Base-by-base conservation (phyloP, 2,888 invertebrate genomes). In the Tinea trinotella region DNA sequence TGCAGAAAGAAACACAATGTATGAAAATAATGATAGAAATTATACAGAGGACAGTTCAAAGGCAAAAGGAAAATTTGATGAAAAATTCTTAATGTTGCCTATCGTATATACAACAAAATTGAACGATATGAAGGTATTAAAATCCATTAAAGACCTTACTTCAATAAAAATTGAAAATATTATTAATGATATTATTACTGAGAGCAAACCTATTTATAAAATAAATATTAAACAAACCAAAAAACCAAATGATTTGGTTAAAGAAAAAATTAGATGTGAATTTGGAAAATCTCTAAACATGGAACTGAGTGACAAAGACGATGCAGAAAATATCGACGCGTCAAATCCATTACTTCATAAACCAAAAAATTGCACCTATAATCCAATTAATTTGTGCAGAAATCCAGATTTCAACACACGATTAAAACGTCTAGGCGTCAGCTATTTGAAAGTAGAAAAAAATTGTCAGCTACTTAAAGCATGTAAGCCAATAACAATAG, bases 381-480 rank as follows among this genome's bases (percentile, higher is more conserved):
- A 76, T 59, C 74, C 77, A 0, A 74, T 80, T 61, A 66, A 74
- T 30, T 54, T 85, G 3, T 80, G 81, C 56, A 83, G 80, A 62
- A 85, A 85, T 63, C 84, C 84, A 0, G 84, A 85, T 60, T 85
- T 84, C 53, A 85, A 84, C 57, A 81, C 78, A 3, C 64, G 76
- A 22, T 60, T 85, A 6, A 81, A 76, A 61, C 64, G 82, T 54
- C 59, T 85, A 36, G 70, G 68, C 0, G 65, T 66, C 3, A 73
- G 80, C 1, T 85, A 84, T 59, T 70, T 76, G 35, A 71, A 66
- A 58, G 71, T 65, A 0, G 62, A 64, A 12, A 66, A 74, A 13
- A 84, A 84, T 58, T 64, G 76, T n/a, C 57, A 56, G 19, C 62
- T 74, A 1, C 62, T 82, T 1, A 76, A 71, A 59, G 60, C 65